Conservation (phyloP, 2,888 invertebrate genomes). For the Orthosia gracilis region DNA sequence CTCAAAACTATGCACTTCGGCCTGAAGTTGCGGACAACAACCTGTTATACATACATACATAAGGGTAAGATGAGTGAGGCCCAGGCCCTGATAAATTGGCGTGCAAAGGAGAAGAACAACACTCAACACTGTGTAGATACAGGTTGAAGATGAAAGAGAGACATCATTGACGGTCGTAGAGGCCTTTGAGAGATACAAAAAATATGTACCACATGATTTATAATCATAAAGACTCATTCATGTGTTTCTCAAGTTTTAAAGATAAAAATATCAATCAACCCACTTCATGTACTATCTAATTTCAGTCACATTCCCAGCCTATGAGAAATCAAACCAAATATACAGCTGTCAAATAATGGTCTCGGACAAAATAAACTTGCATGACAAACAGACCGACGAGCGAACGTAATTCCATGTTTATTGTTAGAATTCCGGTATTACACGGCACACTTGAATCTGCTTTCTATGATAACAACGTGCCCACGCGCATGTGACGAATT, state of each 20-base stretch:
- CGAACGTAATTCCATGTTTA: constrained; percentile 76
- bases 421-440: constrained; percentile 85
- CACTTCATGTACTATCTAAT: constrained; percentile 25
- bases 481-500: constrained; percentile 77
- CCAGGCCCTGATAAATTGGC: too few relatives aligned
- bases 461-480: constrained; percentile 84
- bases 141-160: too few relatives aligned
- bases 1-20: too few relatives aligned
- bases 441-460: constrained; percentile 82
- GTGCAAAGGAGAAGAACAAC: too few relatives aligned
- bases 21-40: too few relatives aligned
- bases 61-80: too few relatives aligned
- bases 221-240: background rate
- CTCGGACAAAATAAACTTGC: constrained; percentile 67
- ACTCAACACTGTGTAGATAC: too few relatives aligned
- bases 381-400: constrained; percentile 59
- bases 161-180: too few relatives aligned
- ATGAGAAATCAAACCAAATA: constrained; percentile 65
- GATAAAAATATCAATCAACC: constrained; percentile 7
- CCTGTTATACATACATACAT: too few relatives aligned
- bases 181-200: too few relatives aligned
- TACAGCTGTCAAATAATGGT: constrained; percentile 66
- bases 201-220: background rate
- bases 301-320: constrained; percentile 49
- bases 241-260: background rate